Base-by-base conservation (phyloP, 2,113 vertebrate genomes). In the Neogobius melanostomus region DNA sequence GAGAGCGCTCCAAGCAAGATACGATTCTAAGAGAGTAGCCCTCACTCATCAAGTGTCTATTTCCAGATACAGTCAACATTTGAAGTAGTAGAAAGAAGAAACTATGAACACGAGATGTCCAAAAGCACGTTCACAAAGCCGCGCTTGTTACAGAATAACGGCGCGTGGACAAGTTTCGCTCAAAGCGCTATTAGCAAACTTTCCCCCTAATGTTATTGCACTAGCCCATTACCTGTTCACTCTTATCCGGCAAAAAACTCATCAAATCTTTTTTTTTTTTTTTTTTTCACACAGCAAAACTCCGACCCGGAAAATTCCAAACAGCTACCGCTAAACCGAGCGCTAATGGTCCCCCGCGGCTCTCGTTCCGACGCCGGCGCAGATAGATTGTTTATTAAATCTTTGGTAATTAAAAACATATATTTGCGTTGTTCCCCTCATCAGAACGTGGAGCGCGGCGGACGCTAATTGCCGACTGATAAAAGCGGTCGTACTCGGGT, bases 391-490 rank as follows among this genome's bases (percentile, higher is more conserved):
- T 75, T 64, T 71, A 61, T 85, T 87, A 80, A 85, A 75, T 83
- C 73, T 76, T 72, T 87, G 75, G 72, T 87, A 85, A 88, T 83
- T 80, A 85, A 81, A 56, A 83, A 48, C 69, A 75, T 81, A 83
- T 82, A 87, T 69, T 65, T 60, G 48, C 57, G 56, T 74, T 72
- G 56, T 74, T 72, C 64, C 8, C 43, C 69, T 70, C 71, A 62
- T 77, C 74, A 52, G 69, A 64, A 80, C 78, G 82, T 60, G 54
- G 28, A 84, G 77, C 81, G 85, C 72, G 73, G 64, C 54, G 73
- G 70, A 75, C 74, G 8, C 76, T 85, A 83, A 90, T 88, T 81
- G 81, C 76, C 88, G 84, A 87, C 75, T 87, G 85, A 88, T 87
- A 72, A 66, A 82, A 77, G 28, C 49, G 75, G 86, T 87, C 61